These are phyloP conservation scores for Callopanchax toddi DNA, from an alignment of 2,113 vertebrate genomes.

Conservation along the genomic window DNA sequence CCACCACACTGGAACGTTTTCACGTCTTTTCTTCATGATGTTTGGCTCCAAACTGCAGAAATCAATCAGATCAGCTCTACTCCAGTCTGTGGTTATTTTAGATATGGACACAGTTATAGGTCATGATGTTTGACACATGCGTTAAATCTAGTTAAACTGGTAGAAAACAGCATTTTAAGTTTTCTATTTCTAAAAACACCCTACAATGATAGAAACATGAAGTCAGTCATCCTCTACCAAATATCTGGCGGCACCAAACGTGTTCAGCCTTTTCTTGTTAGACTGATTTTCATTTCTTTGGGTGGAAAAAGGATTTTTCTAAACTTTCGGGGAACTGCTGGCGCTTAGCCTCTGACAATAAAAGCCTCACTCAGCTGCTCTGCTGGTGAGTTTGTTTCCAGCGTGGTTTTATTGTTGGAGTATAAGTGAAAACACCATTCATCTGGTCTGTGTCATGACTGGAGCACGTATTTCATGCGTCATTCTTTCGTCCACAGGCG, in stretches of 20 bases:
- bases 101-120: too few species aligned
- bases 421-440: slow-evolving; percentile 64
- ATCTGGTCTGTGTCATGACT: slow-evolving; percentile 72
- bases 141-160: too few species aligned
- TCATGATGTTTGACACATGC: too few species aligned
- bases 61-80: background rate
- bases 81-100: too few species aligned
- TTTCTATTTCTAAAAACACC: too few species aligned
- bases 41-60: slow-evolving; percentile 1
- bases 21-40: background rate
- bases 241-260: too few species aligned
- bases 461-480: slow-evolving; percentile 66
- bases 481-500: slow-evolving; percentile 65
- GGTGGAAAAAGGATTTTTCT: slow-evolving; percentile 3
- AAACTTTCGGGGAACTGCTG: slow-evolving; percentile 12
- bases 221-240: too few species aligned
- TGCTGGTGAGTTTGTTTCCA: slow-evolving; percentile 45
- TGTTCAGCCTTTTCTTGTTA: too few species aligned
- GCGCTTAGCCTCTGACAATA: slow-evolving; percentile 8
- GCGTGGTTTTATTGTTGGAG: slow-evolving; percentile 44
- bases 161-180: too few species aligned
- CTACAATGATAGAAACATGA: too few species aligned
- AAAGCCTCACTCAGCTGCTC: slow-evolving; percentile 28
- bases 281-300: background rate
- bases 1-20: background rate